These are phyloP conservation scores for Scalopus aquaticus DNA, from an alignment of 2,113 vertebrate species.

Conservation along the genomic window DNA sequence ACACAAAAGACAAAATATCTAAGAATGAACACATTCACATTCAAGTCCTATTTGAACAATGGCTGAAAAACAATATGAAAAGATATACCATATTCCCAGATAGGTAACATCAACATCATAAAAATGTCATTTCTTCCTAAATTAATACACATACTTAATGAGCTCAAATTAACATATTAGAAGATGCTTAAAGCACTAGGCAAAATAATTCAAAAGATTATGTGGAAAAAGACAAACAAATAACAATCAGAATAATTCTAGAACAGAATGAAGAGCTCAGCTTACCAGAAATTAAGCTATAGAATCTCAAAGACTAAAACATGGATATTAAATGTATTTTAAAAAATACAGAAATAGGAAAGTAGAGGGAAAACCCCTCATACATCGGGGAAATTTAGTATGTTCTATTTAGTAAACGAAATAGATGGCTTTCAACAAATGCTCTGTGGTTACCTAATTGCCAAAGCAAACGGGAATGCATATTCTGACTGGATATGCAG, in stretches of 20 bases:
- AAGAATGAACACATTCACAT: neutral
- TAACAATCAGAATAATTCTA: neutral
- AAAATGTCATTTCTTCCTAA: neutral
- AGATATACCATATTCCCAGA: neutral
- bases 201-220: neutral
- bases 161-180: neutral
- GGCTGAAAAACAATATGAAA: neutral
- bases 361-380: neutral
- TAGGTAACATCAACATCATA: neutral
- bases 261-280: neutral
- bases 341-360: neutral
- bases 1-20: neutral
- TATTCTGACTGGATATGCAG: neutral
- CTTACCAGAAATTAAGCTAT: neutral
- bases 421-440: neutral
- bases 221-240: neutral
- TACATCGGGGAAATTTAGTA: neutral
- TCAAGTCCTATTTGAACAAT: neutral
- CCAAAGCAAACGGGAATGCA: neutral
- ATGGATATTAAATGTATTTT: neutral
- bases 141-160: neutral
- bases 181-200: neutral
- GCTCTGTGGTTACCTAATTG: neutral
- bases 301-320: neutral
- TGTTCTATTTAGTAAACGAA: neutral